These are phyloP conservation scores for Opisthocomus hoazin DNA, from an alignment of 2,113 vertebrate genomes.

Conservation along the genomic window DNA sequence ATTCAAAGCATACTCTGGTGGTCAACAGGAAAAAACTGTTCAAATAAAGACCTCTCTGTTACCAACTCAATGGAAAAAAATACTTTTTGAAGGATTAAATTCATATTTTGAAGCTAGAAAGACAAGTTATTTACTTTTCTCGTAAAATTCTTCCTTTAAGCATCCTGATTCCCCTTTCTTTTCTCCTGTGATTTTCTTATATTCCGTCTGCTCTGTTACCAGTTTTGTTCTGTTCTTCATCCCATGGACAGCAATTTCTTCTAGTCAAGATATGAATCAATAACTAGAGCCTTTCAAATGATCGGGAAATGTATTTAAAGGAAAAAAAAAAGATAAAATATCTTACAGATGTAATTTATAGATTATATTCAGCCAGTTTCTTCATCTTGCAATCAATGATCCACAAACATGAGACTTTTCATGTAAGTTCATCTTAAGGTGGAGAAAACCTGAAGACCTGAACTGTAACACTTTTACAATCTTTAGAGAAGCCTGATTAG, in stretches of 20 bases:
- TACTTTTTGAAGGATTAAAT: neutral
- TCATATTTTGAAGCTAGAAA: neutral
- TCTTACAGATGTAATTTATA: neutral
- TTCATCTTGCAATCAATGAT: neutral
- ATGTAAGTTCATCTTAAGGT: neutral
- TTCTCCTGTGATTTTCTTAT: neutral
- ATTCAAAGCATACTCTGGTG: neutral
- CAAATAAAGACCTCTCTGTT: neutral
- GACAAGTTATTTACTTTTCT: neutral
- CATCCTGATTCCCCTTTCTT: neutral
- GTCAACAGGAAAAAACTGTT: neutral
- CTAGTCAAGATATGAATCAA: neutral
- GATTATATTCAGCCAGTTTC: neutral
- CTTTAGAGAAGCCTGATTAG: neutral
- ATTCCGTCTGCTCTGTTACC: neutral
- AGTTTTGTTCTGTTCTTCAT: neutral
- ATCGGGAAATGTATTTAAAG: neutral
- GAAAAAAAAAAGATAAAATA: neutral
- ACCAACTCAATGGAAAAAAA: neutral
- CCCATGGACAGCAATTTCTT: neutral
- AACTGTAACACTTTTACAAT: neutral
- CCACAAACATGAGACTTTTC: neutral
- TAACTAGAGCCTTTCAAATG: neutral
- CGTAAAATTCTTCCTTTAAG: neutral
- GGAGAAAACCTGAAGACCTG: neutral